These are phyloP conservation scores for Speoplatyrhinus poulsoni DNA, from an alignment of 2,113 vertebrate genomes.

Conservation along the genomic window DNA sequence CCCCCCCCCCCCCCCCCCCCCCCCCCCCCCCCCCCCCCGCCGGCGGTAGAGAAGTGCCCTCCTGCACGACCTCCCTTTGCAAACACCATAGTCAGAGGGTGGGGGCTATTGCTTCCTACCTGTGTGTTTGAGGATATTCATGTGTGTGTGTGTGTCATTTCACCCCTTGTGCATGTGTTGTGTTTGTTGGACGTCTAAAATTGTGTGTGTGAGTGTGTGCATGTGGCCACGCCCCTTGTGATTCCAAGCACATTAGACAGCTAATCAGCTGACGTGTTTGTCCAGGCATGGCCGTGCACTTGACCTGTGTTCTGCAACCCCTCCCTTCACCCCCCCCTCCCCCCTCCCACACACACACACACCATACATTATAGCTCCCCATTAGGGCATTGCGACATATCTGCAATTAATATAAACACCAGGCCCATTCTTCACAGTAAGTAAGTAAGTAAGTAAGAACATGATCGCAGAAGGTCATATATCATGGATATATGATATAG, in stretches of 20 bases:
- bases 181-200: too few species aligned
- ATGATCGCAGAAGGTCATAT: constrained; percentile 43
- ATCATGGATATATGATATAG: background rate
- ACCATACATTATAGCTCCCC: background rate
- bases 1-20: too few species aligned
- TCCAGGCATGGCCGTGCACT: constrained; percentile 51
- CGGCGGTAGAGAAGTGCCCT: constrained; percentile 15
- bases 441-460: constrained; percentile 1
- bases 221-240: constrained; percentile 26
- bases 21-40: background rate
- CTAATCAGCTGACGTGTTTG: constrained; percentile 53
- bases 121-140: background rate
- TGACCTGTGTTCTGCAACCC: constrained; percentile 27
- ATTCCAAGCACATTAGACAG: constrained; percentile 47
- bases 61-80: constrained; percentile 45
- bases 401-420: constrained; percentile 14
- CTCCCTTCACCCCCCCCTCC: background rate
- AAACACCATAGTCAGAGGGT: constrained; percentile 39
- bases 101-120: background rate
- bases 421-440: constrained; percentile 17
- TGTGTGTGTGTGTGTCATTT: constrained; percentile 24
- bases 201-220: constrained; percentile 4
- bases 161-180: background rate
- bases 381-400: background rate
- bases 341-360: constrained; percentile 5